phyloP scores from a whole-genome alignment of 1,140 invertebrate genomes.

The Semibalanus balanoides region DNA sequence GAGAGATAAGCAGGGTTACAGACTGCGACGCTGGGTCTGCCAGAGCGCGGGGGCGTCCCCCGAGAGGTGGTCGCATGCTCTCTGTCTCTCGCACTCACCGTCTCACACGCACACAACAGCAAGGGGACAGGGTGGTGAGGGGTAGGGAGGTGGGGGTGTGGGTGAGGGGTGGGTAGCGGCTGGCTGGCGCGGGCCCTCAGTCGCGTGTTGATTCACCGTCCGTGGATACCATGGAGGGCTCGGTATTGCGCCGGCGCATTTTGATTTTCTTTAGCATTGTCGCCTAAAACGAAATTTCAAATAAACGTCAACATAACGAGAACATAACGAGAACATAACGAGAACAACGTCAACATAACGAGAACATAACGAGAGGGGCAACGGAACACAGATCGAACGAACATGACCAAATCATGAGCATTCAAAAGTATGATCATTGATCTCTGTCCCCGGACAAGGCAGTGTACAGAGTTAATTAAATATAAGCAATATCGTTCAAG shows the following conservation, averaged over 20 bases:
- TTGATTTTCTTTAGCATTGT: conserved; percentile 91
- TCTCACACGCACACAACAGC: not conserved
- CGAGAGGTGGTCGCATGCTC: no score
- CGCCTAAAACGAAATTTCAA: conserved; percentile 37
- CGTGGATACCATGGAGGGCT: conserved; percentile 47
- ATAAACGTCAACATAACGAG: conserved; percentile 4
- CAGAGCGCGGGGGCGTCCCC: no score
- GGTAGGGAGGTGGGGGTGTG: conserved; percentile 5
- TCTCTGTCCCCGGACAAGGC: no score
- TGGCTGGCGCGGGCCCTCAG: not conserved
- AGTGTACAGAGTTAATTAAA: no score
- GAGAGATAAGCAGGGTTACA: conserved; percentile 5
- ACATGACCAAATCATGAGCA: no score
- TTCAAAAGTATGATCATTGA: no score
- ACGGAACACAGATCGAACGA: no score
- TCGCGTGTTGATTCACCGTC: conserved; percentile 20
- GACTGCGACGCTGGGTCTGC: not conserved
- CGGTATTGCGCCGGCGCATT: conserved; percentile 78
- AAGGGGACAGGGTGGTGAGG: not conserved
- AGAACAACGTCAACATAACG: no score
- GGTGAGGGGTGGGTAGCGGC: not conserved
- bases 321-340: conserved; percentile 11
- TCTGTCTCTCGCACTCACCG: no score
- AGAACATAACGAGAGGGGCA: no score
- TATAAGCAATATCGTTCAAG: no score